Percentiles rank a stretch among this genome's conserved stretches.
phyloP scores from a whole-genome alignment of 2,888 invertebrate species.

The Drosophila mimica region DNA sequence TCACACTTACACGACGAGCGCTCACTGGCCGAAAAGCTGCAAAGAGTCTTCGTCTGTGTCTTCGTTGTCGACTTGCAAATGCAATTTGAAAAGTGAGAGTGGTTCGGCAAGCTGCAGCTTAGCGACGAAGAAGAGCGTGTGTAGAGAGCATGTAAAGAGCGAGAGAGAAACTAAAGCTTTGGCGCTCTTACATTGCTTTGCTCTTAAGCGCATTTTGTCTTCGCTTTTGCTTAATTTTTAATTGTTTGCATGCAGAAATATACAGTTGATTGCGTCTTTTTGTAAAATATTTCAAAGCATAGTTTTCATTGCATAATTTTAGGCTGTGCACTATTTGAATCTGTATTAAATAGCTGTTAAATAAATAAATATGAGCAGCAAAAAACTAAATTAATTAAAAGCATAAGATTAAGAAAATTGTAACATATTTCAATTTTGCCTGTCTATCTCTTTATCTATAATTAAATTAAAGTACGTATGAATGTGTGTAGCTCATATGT shows the following conservation, averaged over 20 bases:
- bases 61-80: conserved; percentile 23
- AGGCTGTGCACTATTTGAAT: conserved; percentile 43
- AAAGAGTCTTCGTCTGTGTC: conserved; percentile 11
- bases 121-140: not conserved
- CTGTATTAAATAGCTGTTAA: not conserved
- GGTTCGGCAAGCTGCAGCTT: conserved; percentile 33
- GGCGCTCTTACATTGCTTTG: conserved; percentile 49
- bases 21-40: conserved; percentile 40
- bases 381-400: not conserved
- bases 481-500: no score
- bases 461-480: not conserved
- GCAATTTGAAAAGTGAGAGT: conserved; percentile 66
- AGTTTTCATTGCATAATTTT: conserved; percentile 67
- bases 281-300: not conserved
- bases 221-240: conserved; percentile 64
- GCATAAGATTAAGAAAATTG: not conserved
- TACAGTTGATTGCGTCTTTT: conserved; percentile 43
- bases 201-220: conserved; percentile 32
- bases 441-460: not conserved
- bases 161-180: conserved; percentile 38
- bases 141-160: not conserved
- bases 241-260: conserved; percentile 74
- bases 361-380: not conserved
- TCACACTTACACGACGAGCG: not conserved
- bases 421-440: not conserved